These are phyloP conservation scores for Etheostoma spectabile DNA, from an alignment of 2,113 vertebrate genomes.

Conservation along the genomic window DNA sequence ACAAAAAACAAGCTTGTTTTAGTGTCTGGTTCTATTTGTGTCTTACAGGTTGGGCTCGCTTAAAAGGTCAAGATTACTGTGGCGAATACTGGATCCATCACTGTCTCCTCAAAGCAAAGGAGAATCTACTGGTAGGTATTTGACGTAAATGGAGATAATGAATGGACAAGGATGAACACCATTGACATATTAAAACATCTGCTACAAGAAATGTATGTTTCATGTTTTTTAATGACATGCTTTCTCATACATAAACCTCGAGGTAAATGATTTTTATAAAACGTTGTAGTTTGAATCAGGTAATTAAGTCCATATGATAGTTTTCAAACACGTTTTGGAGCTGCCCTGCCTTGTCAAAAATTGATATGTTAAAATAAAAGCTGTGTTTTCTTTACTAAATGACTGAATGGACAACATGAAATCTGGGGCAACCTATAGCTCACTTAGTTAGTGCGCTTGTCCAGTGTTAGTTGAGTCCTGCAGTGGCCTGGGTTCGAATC, in stretches of 20 bases:
- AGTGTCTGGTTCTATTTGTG: slow-evolving; percentile 26
- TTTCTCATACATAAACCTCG: neutral
- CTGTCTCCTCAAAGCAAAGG: slow-evolving; percentile 10
- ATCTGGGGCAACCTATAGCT: too few relatives aligned
- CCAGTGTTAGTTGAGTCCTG: too few relatives aligned
- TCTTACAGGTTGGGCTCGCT: neutral
- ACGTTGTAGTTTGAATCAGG: neutral
- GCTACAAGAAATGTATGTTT: neutral
- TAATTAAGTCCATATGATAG: neutral
- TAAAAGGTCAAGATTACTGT: slow-evolving; percentile 35
- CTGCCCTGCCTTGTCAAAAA: neutral
- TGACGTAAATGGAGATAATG: neutral
- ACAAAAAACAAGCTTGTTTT: slow-evolving; percentile 4
- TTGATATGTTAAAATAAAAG: neutral
- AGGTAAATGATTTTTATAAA: neutral
- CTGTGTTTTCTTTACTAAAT: too few relatives aligned
- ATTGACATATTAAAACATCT: neutral
- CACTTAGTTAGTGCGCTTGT: too few relatives aligned
- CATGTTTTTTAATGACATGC: neutral
- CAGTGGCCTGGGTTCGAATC: too few relatives aligned
- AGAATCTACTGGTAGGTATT: too few relatives aligned
- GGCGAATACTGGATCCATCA: slow-evolving; percentile 23
- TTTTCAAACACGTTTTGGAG: neutral
- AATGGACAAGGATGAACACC: neutral
- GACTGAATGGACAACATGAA: too few relatives aligned